A percentile compares a stretch with the other conserved stretches of the same genome.
phyloP scores from a whole-genome alignment of 1,140 invertebrate genomes.

The Drosophila baimaii region DNA sequence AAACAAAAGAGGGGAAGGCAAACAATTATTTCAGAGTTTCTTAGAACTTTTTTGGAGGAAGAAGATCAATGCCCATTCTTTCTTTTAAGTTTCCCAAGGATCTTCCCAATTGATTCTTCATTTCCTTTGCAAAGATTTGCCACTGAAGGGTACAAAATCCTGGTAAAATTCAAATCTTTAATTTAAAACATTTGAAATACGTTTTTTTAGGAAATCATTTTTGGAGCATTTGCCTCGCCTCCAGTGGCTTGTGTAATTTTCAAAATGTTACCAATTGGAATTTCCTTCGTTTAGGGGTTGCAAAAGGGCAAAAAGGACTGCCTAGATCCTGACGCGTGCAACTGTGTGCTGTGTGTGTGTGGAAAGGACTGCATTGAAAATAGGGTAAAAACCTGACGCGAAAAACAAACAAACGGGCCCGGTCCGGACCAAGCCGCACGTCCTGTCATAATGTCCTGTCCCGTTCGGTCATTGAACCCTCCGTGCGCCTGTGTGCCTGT shows the following conservation, averaged over 20 bases:
- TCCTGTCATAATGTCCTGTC: slow-evolving; percentile 53
- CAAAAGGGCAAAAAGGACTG: slow-evolving; percentile 27
- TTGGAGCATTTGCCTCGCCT: neutral
- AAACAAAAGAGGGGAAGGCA: neutral
- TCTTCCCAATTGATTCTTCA: neutral
- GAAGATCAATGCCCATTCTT: no score
- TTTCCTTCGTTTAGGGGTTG: slow-evolving; percentile 52
- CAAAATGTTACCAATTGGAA: slow-evolving; percentile 57
- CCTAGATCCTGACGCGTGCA: slow-evolving; percentile 45
- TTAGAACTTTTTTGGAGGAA: neutral
- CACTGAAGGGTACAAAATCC: neutral
- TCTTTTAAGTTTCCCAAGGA: no score
- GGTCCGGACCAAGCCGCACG: slow-evolving; percentile 29
- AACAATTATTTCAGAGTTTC: neutral
- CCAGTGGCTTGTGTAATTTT: neutral
- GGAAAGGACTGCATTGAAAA: slow-evolving; percentile 67
- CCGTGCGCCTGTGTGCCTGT: slow-evolving; percentile 2
- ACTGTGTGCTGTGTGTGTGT: slow-evolving; percentile 40
- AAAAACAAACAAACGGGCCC: slow-evolving; percentile 71
- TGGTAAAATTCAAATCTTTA: neutral
- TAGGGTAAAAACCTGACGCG: slow-evolving; percentile 82
- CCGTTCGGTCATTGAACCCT: slow-evolving; percentile 66
- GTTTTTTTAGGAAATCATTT: neutral
- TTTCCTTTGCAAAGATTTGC: no score
- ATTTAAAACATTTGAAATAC: neutral